phyloP scores from a whole-genome alignment of 2,888 invertebrate genomes.

The Cinara cedri region DNA sequence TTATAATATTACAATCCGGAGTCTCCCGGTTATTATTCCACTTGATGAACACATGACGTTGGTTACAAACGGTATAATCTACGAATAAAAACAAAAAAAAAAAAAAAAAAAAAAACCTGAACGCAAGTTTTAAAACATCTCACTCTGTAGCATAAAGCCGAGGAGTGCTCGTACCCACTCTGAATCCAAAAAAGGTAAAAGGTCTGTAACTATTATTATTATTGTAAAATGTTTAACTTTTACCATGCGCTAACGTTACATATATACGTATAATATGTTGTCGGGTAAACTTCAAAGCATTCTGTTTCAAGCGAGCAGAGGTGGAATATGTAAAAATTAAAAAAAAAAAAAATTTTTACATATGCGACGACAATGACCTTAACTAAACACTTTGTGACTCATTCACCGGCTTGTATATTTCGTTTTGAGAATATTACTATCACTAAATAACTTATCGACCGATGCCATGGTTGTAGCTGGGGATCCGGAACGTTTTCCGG shows the following conservation, averaged over 20 bases:
- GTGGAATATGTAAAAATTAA: not conserved
- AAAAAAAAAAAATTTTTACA: not conserved
- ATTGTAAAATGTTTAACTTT: slow-evolving; percentile 20
- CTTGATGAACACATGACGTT: slow-evolving; percentile 8
- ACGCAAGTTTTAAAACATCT: not conserved
- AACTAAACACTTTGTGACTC: too few species aligned
- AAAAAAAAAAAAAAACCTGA: slow-evolving; percentile 4
- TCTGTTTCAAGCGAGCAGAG: not conserved
- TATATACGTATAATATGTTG: not conserved
- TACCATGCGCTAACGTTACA: not conserved
- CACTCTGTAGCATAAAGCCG: not conserved
- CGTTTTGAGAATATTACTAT: too few species aligned
- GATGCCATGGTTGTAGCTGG: too few species aligned
- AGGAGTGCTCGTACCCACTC: not conserved
- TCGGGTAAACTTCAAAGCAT: slow-evolving; percentile 18
- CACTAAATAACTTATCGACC: too few species aligned
- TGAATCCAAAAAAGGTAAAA: not conserved
- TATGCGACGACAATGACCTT: too few species aligned
- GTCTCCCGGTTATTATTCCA: slow-evolving; percentile 3
- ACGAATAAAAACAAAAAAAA: slow-evolving; percentile 5
- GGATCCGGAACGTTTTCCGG: too few species aligned
- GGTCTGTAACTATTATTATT: slow-evolving; percentile 28
- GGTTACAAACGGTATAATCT: not conserved
- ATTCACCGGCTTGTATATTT: too few species aligned
- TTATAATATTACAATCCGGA: not conserved